phyloP scores from a whole-genome alignment of 2,113 vertebrate genomes.

The Serilophus lunatus region DNA sequence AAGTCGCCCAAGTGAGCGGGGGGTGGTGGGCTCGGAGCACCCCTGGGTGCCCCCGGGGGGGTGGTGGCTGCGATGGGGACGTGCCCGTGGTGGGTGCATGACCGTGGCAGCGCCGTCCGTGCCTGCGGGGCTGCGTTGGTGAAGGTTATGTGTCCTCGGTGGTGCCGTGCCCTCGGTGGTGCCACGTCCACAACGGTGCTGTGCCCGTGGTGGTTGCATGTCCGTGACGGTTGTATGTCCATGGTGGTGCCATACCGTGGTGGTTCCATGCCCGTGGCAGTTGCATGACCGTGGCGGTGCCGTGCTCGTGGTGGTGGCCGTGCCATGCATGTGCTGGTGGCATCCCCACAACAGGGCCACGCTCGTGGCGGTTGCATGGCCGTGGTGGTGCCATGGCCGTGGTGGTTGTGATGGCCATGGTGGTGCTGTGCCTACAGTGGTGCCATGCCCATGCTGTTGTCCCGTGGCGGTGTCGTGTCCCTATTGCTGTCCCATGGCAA shows the following conservation, averaged over 20 bases:
- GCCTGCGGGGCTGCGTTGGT: neutral
- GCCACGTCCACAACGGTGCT: neutral
- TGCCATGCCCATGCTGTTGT: accelerated
- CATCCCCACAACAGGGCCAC: neutral
- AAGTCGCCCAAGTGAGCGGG: conserved; percentile 93
- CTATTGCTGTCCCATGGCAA: accelerated
- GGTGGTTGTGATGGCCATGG: accelerated
- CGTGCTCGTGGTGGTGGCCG: accelerated
- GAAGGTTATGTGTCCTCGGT: accelerated
- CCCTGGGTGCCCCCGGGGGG: neutral
- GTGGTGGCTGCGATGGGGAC: neutral
- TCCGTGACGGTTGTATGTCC: accelerated
- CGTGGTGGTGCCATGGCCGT: accelerated
- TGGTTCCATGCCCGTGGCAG: accelerated
- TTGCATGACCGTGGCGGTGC: neutral
- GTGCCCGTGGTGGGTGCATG: accelerated
- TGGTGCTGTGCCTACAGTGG: accelerated
- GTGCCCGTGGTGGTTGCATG: neutral
- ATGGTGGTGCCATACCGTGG: neutral
- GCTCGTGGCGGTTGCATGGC: accelerated
- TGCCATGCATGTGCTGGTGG: neutral
- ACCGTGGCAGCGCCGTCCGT: accelerated
- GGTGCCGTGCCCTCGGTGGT: too few species aligned
- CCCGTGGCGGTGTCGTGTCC: accelerated
- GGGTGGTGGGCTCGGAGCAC: neutral